phyloP scores from a whole-genome alignment of 2,113 vertebrate genomes.

The Mystacornis crossleyi region DNA sequence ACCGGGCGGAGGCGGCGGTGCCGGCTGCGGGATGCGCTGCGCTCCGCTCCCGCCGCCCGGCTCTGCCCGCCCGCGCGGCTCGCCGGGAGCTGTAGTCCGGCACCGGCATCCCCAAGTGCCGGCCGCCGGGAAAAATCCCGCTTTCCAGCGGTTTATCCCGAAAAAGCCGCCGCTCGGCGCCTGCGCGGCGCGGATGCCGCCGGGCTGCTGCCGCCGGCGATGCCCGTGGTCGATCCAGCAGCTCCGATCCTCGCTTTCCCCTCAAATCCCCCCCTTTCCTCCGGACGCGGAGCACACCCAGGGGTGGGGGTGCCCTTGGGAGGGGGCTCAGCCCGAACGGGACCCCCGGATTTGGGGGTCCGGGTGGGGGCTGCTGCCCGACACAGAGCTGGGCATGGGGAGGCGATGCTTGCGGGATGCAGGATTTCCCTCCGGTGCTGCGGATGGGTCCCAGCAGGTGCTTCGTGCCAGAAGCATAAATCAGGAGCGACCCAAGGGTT shows the following conservation, averaged over 20 bases:
- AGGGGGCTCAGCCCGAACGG: background rate
- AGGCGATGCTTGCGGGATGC: background rate
- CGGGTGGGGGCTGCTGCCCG: fast-evolving
- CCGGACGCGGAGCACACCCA: background rate
- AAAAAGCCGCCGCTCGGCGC: fast-evolving
- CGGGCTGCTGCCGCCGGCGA: background rate
- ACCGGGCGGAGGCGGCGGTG: background rate
- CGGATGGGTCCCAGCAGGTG: background rate
- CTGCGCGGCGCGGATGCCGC: background rate
- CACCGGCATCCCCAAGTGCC: background rate
- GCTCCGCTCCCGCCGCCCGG: background rate
- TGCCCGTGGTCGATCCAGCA: fast-evolving
- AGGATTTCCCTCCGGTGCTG: background rate
- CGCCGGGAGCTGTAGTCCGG: slow-evolving; percentile 46
- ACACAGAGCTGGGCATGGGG: fast-evolving
- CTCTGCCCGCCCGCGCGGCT: slow-evolving; percentile 1
- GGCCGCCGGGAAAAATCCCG: fast-evolving
- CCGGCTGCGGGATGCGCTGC: background rate
- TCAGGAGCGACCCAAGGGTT: fast-evolving
- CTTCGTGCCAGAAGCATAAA: background rate
- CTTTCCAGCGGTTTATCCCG: background rate
- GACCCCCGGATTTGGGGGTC: background rate
- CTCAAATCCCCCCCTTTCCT: fast-evolving
- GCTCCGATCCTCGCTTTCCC: fast-evolving
- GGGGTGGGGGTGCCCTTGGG: background rate